Percentiles rank a stretch among this genome's conserved stretches.
Evolutionary conservation across 2,113 vertebrate genomes (phyloP).

Genomic region (Galeopterus variegatus): DNA sequence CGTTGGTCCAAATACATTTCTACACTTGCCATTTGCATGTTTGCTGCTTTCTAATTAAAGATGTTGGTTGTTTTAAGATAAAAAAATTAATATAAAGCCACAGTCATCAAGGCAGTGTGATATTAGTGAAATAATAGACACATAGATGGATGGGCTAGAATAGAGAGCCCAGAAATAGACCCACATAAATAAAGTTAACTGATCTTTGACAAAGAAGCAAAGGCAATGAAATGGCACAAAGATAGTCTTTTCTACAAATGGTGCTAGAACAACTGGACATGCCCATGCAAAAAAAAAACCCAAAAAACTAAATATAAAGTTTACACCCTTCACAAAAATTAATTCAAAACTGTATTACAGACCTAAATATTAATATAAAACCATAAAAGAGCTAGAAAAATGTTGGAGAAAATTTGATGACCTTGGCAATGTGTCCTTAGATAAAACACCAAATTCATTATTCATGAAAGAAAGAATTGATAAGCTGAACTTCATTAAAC

Average conservation of each 20-base stretch:
- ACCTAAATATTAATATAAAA: neutral
- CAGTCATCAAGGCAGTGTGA: neutral
- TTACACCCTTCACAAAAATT: neutral
- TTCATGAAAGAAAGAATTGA: neutral
- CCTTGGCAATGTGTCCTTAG: neutral
- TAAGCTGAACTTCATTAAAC: neutral
- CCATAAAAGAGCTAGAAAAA: neutral
- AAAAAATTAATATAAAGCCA: neutral
- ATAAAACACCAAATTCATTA: neutral
- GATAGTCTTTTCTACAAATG: neutral
- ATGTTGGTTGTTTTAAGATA: conserved; percentile 89
- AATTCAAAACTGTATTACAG: neutral
- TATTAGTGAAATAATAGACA: neutral
- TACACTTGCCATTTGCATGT: conserved; percentile 95
- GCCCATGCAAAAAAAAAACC: neutral
- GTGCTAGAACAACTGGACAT: neutral
- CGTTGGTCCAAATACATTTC: conserved; percentile 93
- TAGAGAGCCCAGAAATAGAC: neutral
- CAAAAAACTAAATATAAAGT: neutral
- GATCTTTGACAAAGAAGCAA: neutral
- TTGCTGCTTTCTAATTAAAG: conserved; percentile 93
- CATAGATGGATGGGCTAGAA: neutral
- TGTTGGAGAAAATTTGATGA: neutral
- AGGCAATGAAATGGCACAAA: neutral
- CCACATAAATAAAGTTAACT: neutral